phyloP scores from a whole-genome alignment of 2,113 vertebrate species.

The Lamprotornis superbus region DNA sequence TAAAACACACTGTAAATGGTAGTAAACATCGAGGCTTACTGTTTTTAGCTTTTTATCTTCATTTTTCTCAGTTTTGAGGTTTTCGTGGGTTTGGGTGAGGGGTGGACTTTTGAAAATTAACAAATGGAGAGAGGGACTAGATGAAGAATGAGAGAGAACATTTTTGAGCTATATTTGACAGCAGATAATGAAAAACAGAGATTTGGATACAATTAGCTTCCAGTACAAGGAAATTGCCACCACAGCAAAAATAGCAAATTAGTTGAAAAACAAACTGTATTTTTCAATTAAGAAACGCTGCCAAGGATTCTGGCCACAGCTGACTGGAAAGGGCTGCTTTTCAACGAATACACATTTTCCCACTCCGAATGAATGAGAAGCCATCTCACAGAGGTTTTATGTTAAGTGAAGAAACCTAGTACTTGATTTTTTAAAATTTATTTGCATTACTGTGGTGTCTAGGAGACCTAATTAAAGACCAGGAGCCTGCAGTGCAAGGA shows the following conservation, averaged over 20 bases:
- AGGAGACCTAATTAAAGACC: conserved; percentile 3
- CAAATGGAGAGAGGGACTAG: neutral
- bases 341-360: neutral
- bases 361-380: neutral
- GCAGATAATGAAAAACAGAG: neutral
- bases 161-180: neutral
- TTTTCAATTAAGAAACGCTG: neutral
- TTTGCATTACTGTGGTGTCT: neutral
- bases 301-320: neutral
- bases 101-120: neutral
- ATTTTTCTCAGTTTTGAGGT: neutral
- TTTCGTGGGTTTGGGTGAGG: rapidly evolving
- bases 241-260: neutral
- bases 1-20: neutral
- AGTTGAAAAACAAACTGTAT: neutral
- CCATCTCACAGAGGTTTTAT: neutral
- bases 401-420: neutral
- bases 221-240: neutral
- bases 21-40: neutral
- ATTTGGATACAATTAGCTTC: neutral
- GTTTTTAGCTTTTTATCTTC: neutral
- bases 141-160: neutral
- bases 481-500: neutral
- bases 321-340: neutral
- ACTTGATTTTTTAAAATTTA: neutral